Evolutionary conservation across 2,797 vertebrate genomes (phyloP).

Genomic region (Brachyalestes nurse): DNA sequence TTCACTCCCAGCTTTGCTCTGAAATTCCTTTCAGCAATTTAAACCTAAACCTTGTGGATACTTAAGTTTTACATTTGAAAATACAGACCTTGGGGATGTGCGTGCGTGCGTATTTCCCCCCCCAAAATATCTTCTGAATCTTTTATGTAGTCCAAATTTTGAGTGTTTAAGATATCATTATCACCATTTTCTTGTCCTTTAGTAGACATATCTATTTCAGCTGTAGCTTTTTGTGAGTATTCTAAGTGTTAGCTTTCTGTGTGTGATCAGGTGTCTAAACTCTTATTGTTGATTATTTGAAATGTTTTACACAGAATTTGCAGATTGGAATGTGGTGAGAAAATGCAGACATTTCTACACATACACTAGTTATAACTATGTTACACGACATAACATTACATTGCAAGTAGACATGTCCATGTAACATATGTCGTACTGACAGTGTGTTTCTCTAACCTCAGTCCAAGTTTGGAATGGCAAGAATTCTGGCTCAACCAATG

Average conservation of each 20-base stretch:
- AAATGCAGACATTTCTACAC: background rate
- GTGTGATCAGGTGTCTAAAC: background rate
- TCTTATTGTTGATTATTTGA: background rate
- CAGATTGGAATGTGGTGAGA: background rate
- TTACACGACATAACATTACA: background rate
- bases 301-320: background rate
- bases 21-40: background rate
- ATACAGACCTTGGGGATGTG: too few species aligned
- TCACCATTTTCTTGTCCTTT: too few species aligned
- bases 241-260: background rate
- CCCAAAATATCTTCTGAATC: too few species aligned
- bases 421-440: slow-evolving; percentile 7
- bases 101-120: too few species aligned
- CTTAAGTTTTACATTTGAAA: too few species aligned
- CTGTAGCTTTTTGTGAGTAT: background rate
- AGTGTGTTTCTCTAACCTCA: slow-evolving; percentile 60
- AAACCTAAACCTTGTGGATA: too few species aligned
- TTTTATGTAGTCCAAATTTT: too few species aligned
- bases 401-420: background rate
- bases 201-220: background rate
- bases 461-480: slow-evolving; percentile 57
- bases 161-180: too few species aligned
- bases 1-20: background rate
- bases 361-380: background rate
- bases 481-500: slow-evolving; percentile 60